A percentile compares a stretch with the other conserved stretches of the same genome.
These are phyloP conservation scores for Notospermus geniculatus DNA, from an alignment of 1,140 invertebrate genomes.

Conservation along the genomic window DNA sequence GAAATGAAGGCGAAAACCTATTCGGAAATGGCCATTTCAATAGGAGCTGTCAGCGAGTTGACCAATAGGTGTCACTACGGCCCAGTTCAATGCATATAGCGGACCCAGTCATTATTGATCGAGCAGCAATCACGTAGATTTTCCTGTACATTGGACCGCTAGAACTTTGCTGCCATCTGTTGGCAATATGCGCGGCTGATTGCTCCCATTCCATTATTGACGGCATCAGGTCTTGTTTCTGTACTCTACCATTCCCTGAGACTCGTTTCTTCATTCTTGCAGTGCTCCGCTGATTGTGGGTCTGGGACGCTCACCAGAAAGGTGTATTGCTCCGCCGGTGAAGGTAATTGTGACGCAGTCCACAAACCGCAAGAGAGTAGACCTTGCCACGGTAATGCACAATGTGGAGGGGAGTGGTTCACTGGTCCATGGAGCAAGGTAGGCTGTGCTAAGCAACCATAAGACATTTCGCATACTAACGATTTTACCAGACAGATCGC, in stretches of 20 bases:
- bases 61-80: too few species aligned
- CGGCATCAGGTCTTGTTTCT: too few species aligned
- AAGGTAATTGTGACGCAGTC: constrained; percentile 33
- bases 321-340: constrained; percentile 48
- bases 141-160: too few species aligned
- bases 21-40: neutral
- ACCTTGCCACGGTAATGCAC: constrained; percentile 32
- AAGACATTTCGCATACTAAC: too few species aligned
- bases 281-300: constrained; percentile 68
- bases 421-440: constrained; percentile 49
- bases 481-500: too few species aligned
- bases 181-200: too few species aligned
- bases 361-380: constrained; percentile 35
- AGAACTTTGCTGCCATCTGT: too few species aligned
- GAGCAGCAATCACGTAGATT: too few species aligned
- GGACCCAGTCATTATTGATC: too few species aligned
- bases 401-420: constrained; percentile 52
- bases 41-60: too few species aligned
- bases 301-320: constrained; percentile 63
- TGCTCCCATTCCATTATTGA: neutral
- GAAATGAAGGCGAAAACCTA: too few species aligned
- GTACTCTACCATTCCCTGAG: neutral
- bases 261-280: constrained; percentile 26
- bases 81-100: too few species aligned
- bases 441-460: constrained; percentile 5